Base-by-base conservation (phyloP, 2,888 invertebrate species). In the Cheilosia grossa region DNA sequence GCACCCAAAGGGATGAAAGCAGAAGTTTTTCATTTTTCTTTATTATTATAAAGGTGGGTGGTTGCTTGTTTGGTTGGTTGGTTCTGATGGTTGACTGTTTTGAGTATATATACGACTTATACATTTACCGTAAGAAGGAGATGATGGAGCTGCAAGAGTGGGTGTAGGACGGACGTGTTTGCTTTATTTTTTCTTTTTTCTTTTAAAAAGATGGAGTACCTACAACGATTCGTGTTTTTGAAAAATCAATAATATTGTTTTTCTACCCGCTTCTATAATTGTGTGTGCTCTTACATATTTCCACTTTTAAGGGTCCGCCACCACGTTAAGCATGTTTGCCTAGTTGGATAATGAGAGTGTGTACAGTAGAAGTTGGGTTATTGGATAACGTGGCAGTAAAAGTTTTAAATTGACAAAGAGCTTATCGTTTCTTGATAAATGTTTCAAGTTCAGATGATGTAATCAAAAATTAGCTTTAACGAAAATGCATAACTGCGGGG, bases 21-120 rank as follows among this genome's bases (percentile, higher is more conserved):
- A 80, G 83, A 79, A 79, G 70, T 79, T 83, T 78, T 56, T 42
- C 75, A 64, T 82, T 79, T 64, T 49, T 56, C 59, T 64, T 75
- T 85, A 75, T 80, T 85, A 85, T 85, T 83, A 79, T 80, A 72
- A 80, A 80, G 70, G 80, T 80, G 75, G 80, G 83, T 70, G 85
- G 85, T 42, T 83, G 73, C 56, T 51, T 24, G 21, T 21, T n/a
- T n/a, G n/a, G n/a, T n/a, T n/a, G n/a, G 13, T 13, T 21, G 21
- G 40, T 56, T 58, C 47, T 56, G 54, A 63, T 58, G 64, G 79
- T 27, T 61, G 70, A 61, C 54, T 70, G 49, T 70, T 79, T 79
- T 58, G 53, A 77, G 77, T 78, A 66, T 70, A 80, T 53, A 59
- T 30, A 72, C 59, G 64, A 56, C 69, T 58, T 74, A 58, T 73